These are phyloP conservation scores for Bothrops alternatus DNA, from an alignment of 2,797 vertebrate species.

Conservation along the genomic window DNA sequence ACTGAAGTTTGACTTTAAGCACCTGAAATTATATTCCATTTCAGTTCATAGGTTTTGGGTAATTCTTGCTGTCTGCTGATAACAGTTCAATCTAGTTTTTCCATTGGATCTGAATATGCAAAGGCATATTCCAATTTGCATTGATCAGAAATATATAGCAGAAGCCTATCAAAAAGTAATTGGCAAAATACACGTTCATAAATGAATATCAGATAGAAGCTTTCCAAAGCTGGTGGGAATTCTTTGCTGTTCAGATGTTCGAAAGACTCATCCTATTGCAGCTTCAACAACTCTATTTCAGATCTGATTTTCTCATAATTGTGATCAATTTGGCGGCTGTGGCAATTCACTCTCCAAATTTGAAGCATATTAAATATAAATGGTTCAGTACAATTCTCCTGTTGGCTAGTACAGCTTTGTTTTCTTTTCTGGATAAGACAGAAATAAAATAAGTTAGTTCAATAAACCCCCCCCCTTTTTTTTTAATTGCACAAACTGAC, in stretches of 20 bases:
- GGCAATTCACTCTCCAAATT: background rate
- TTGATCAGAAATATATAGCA: background rate
- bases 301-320: background rate
- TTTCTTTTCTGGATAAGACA: background rate
- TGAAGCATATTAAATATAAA: background rate
- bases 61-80: constrained; percentile 37
- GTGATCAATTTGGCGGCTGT: background rate
- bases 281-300: background rate
- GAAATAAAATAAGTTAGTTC: background rate
- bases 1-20: constrained; percentile 60
- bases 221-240: background rate
- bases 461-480: background rate
- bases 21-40: constrained; percentile 39
- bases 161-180: background rate
- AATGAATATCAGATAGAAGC: background rate
- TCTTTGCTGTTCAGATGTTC: background rate
- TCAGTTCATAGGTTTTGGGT: constrained; percentile 17
- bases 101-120: background rate
- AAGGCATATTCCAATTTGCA: background rate
- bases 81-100: constrained; percentile 23
- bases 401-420: background rate
- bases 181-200: background rate
- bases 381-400: background rate
- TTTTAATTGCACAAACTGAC: background rate
- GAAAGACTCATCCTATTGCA: background rate